Evolutionary conservation across 92 coral and sea anemone species (phyloP), one percentile per base, ranked within the genome.

Genomic region (Parazoanthus atlanticus): DNA sequence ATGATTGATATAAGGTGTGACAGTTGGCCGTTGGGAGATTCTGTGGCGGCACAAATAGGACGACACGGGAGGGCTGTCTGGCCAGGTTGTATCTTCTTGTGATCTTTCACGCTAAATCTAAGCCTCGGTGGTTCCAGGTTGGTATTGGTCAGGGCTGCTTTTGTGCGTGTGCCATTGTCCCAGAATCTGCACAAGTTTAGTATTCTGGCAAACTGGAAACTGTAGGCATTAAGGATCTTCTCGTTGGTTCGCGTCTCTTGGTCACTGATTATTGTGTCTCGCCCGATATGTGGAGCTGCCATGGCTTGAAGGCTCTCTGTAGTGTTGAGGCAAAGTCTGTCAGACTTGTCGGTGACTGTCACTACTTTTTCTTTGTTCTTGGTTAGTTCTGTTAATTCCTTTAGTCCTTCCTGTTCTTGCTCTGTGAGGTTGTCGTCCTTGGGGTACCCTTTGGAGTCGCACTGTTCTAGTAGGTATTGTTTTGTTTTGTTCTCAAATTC

Each of bases 261-360:
- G 26, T 74, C 46, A 43, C 31, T 10, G 46, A 74, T 15, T 32
- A 74, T 31, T 40, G 78, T 32, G 78, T 74, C 78, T 32, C 36
- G 43, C 36, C 9, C 78, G 46, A 74, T 74, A 32, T 74, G 78
- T 43, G 78, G 46, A n/a, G 78, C 78, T 74, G 78, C 78, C 78
- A 74, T 74, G 78, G 78, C 78, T 15, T 74, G 43, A 43, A 31
- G 31, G 46, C 78, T 74, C 78, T 74, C 43, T 74, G 78, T 74
- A 43, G 78, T 74, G 78, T 74, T 33, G n/a, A 74, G 78, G 78
- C n/a, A 74, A 32, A 74, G 78, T 31, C 25, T 74, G 78, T 74
- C 78, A 31, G 78, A 74, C 78, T 74, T 74, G 23, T 74, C 47
- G 38, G 46, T 74, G 26, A 74, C 78, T 74, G 47, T 74, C 43